These are phyloP conservation scores for Diglossa cyanea DNA, from an alignment of 2,797 vertebrate species.

Conservation along the genomic window DNA sequence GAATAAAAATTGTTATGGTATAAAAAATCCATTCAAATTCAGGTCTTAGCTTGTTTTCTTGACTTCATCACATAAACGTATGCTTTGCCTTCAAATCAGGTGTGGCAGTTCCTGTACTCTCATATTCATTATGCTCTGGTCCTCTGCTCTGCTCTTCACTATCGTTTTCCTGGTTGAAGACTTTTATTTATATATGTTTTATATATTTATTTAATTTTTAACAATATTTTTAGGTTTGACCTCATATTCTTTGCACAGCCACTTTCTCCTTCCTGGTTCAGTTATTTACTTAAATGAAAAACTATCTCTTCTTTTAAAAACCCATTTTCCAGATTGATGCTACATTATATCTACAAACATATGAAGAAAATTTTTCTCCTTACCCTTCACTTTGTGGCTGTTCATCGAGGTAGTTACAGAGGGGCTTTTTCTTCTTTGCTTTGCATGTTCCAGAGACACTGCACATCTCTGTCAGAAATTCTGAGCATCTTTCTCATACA, in stretches of 20 bases:
- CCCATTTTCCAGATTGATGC: background rate
- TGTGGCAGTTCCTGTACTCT: background rate
- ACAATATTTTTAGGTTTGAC: background rate
- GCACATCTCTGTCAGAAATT: background rate
- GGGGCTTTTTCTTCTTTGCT: background rate
- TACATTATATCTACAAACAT: background rate
- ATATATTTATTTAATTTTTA: background rate
- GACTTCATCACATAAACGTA: background rate
- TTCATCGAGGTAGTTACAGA: background rate
- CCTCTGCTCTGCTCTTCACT: background rate
- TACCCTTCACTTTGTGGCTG: background rate
- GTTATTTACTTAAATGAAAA: background rate
- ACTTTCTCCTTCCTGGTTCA: background rate
- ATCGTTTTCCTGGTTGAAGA: background rate
- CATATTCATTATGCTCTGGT: background rate
- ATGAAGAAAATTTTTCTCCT: background rate
- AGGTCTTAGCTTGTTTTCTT: background rate
- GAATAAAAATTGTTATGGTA: conserved; percentile 19
- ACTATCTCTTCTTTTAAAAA: background rate
- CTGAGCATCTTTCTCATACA: background rate
- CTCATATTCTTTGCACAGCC: background rate
- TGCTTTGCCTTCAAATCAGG: background rate
- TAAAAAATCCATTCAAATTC: background rate
- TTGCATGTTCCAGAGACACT: background rate
- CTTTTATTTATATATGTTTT: background rate